Evolutionary conservation across 2,888 invertebrate species (phyloP), one percentile per base, ranked within the genome.

Genomic region (Hypomecis punctinalis): DNA sequence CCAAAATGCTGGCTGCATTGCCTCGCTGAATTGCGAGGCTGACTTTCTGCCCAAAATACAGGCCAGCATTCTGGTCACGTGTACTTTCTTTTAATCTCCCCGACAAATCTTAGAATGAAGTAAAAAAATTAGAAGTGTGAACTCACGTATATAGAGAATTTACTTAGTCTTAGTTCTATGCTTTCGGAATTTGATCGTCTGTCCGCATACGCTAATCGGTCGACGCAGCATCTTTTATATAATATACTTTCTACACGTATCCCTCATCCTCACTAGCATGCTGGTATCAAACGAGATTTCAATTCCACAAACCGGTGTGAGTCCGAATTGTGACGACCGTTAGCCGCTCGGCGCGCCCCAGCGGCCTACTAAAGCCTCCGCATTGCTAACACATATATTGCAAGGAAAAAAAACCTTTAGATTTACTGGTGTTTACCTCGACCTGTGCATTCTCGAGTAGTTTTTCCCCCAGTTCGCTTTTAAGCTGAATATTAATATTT

Each of bases 311-410:
- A 65, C 66, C 62, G 61, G 68, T 68, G 63, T 67, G 54, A 23
- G 52, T 65, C 64, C 69, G 68, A 86, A 82, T 79, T 80, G 85
- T 84, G 78, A 81, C 86, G 79, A 88, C 88, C 88, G 88, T 86
- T 88, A 88, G 75, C 72, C 73, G 73, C 81, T 35, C 60, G 53
- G 43, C 76, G 77, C 76, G 80, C 75, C 78, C 82, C 69, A 76
- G 68, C 78, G 67, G 68, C 73, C 69, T 64, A 73, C 69, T 67
- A 56, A 66, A 64, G 51, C 58, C 67, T 43, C 36, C 53, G 53
- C 42, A 58, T 49, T 55, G 54, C 66, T 51, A 61, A 33, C 48
- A 55, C 37, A 59, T 58, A 63, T 48, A 48, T 51, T 23, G 55
- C 60, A 33, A 55, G 36, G 55, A 10, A 46, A 59, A 66, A 61